Base-by-base conservation (phyloP, 2,797 vertebrate genomes). In the Nannoperca obscura region DNA sequence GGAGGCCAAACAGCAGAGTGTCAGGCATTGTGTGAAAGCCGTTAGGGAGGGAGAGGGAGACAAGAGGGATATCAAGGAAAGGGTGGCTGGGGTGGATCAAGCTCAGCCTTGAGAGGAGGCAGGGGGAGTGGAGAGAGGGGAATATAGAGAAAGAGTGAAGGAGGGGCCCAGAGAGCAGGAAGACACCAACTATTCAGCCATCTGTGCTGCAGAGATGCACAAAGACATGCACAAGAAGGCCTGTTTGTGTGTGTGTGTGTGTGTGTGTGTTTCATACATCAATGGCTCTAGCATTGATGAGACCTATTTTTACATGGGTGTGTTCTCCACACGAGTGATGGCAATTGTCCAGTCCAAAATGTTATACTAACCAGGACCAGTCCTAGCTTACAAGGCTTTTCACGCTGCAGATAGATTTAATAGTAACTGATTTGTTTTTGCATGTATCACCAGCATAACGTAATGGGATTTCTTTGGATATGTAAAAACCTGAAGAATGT, bases 161-260 rank as follows among this genome's bases (percentile, higher is more conserved):
- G 84, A 82, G 81, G 73, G 80, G 86, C 76, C 66, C 60, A 4
- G 15, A 58, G 69, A 80, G 36, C 83, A 88, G 89, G 88, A 90
- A 87, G 87, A 89, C 90, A 83, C 91, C 92, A 82, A 89, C 90
- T 78, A 88, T 74, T 83, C 84, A 84, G 80, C 93, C 92, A 93
- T 93, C 93, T 94, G 92, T 83, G 90, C 84, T 77, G 76, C 86
- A 67, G 77, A 89, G 78, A 77, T 70, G 55, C 80, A 89, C 87
- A 90, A 88, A 90, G 88, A 86, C 84, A 14, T 64, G 46, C 69
- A 55, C 30, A 76, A 74, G 60, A 80, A 69, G 64, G 72, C 54
- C 47, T 72, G 13, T 34, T 17, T 67, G 50, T 78, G 66, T 57
- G 66, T 46, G 54, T 69, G 46, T 71, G 59, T 70, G 20, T 67